A percentile compares a stretch with the other conserved stretches of the same genome.
Evolutionary conservation across 2,888 invertebrate genomes (phyloP).

Genomic region (Drosophila affinis): DNA sequence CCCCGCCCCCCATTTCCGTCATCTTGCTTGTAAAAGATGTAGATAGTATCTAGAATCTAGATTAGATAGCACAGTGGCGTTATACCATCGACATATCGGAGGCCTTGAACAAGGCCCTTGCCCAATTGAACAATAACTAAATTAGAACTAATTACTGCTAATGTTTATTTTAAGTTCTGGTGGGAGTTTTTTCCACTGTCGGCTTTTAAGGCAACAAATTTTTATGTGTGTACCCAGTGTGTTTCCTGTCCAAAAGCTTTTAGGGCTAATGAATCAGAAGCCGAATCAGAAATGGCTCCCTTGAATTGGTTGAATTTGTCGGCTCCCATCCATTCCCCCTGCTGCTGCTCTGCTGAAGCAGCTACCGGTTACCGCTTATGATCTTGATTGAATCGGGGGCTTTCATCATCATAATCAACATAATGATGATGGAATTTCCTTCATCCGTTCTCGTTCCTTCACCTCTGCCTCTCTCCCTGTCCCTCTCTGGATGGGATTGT

Average conservation of each 20-base stretch:
- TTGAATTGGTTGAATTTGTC: neutral
- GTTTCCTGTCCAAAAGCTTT: constrained; percentile 35
- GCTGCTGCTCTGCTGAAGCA: constrained; percentile 22
- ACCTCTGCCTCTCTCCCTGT: neutral
- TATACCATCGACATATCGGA: constrained; percentile 5
- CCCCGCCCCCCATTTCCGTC: too few relatives aligned
- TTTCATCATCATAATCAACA: constrained; percentile 42
- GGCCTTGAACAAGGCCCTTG: constrained; percentile 10
- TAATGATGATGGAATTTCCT: constrained; percentile 61
- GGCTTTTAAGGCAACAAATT: constrained; percentile 29
- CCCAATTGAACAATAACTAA: constrained; percentile 44
- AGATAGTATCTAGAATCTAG: neutral
- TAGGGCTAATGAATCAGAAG: constrained; percentile 35
- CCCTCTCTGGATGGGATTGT: constrained; percentile 17
- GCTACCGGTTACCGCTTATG: constrained; percentile 49
- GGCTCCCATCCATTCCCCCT: constrained; percentile 3
- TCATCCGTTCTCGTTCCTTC: constrained; percentile 62
- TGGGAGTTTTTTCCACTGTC: constrained; percentile 11
- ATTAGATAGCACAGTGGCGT: constrained; percentile 2
- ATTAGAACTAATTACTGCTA: constrained; percentile 39
- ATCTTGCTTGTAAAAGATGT: neutral
- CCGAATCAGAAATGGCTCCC: constrained; percentile 15
- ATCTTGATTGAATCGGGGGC: constrained; percentile 69
- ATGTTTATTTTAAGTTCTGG: constrained; percentile 22
- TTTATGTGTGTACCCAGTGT: constrained; percentile 12